Base-by-base conservation (phyloP, 2,888 invertebrate species). In the Thysanoteuthis rhombus region DNA sequence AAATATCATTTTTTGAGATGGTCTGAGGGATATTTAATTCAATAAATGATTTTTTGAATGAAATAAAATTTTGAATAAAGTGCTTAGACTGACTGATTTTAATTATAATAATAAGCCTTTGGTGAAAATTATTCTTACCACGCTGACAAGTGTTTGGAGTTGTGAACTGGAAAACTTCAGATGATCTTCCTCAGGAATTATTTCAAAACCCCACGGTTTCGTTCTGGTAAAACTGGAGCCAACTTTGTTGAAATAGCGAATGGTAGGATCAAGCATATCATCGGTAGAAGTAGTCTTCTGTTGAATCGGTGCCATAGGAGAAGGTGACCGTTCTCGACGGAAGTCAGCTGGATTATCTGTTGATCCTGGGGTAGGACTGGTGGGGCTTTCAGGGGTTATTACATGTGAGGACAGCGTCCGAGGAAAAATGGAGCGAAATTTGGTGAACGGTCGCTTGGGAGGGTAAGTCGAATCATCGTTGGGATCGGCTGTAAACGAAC, bases 171-270 rank as follows among this genome's bases (percentile, higher is more conserved):
- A 96, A 94, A 97, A 97, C 93, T 95, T 95, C 22, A 97, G 94
- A 90, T 96, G 96, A 94, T 96, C 95, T 92, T 95, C 95, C 93
- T 96, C 96, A 36, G 95, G 96, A 36, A 96, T 95, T 93, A 96
- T 96, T 93, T 96, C 96, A 95, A 96, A 96, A n/a, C 96, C 96
- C 96, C 96, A 96, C 1, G 96, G 96, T 92, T 95, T 95, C 3
- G 95, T 96, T 52, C 95, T 93, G 0, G 97, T 96, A 96, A 99
- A 99, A 97, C 98, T 98, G 0, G 99, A 99, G 22, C 99, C 99
- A 96, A 98, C 98, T 96, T 98, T 98, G 94, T 98, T 98, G 96
- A 99, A 99, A 97, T 99, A 99, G 96, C 98, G 98, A 0, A 98
- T 98, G 0, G 98, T 98, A 0, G 98, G 98, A 97, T 99, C 98